phyloP scores from a whole-genome alignment of 2,888 invertebrate species.

The Aphodius sticticus region DNA sequence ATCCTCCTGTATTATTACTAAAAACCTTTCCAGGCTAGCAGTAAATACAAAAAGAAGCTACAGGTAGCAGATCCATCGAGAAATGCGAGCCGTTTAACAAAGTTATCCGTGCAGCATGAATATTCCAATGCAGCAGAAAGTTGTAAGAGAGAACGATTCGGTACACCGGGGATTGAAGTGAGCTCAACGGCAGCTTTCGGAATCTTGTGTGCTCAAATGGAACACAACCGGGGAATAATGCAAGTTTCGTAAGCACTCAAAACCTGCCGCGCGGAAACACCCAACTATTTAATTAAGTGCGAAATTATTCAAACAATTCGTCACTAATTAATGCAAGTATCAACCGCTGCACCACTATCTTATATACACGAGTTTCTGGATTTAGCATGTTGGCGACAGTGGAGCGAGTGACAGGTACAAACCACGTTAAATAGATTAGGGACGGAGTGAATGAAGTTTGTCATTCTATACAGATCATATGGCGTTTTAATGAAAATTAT shows the following conservation, averaged over 20 bases:
- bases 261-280: neutral
- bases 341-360: neutral
- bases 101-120: neutral
- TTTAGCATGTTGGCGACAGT: neutral
- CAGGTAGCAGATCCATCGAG: too few species aligned
- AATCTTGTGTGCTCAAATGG: neutral
- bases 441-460: too few species aligned
- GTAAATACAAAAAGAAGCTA: too few species aligned
- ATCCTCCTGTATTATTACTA: too few species aligned
- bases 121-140: neutral
- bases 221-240: neutral
- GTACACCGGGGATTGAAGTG: neutral
- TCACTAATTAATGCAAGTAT: constrained; percentile 7
- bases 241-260: neutral
- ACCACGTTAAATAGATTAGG: too few species aligned
- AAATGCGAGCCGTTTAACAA: too few species aligned
- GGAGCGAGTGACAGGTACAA: too few species aligned
- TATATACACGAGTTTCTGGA: constrained; percentile 11
- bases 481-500: too few species aligned
- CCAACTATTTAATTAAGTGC: constrained; percentile 25
- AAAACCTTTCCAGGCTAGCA: too few species aligned
- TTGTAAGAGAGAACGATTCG: neutral
- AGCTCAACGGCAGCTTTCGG: neutral
- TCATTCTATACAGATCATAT: too few species aligned
- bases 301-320: constrained; percentile 21